A percentile compares a stretch with the other conserved stretches of the same genome.
phyloP scores from a whole-genome alignment of 2,888 invertebrate species.

The Bellardia bayeri region DNA sequence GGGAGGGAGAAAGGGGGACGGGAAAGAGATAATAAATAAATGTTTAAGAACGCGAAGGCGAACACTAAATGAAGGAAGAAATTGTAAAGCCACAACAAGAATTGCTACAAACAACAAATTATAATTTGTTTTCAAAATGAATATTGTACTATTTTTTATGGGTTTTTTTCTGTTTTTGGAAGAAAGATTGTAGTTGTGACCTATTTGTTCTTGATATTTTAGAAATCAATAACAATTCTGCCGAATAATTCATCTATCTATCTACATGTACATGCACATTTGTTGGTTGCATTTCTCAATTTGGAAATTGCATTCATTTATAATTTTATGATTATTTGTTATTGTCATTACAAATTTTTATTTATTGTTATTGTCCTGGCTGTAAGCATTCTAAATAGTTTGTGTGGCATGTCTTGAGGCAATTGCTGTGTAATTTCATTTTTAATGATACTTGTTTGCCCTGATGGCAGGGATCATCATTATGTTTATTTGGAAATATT shows the following conservation, averaged over 20 bases:
- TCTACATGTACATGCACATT: background rate
- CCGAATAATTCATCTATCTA: slow-evolving; percentile 4
- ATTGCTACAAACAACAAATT: slow-evolving; percentile 25
- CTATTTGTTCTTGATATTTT: slow-evolving; percentile 47
- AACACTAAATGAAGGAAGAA: slow-evolving; percentile 16
- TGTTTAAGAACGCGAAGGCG: slow-evolving; percentile 33
- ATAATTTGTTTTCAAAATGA: slow-evolving; percentile 45
- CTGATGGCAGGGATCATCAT: slow-evolving; percentile 46
- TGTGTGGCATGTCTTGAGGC: slow-evolving; percentile 57
- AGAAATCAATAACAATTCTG: slow-evolving; percentile 46
- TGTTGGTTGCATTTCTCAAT: slow-evolving; percentile 38
- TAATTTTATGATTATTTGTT: slow-evolving; percentile 39
- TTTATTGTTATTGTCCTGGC: slow-evolving; percentile 33
- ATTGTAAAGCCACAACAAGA: slow-evolving; percentile 46
- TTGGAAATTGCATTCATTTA: slow-evolving; percentile 57
- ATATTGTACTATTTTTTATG: slow-evolving; percentile 33
- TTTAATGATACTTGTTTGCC: slow-evolving; percentile 1
- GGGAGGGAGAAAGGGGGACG: background rate
- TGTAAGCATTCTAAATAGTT: background rate
- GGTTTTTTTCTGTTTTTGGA: background rate
- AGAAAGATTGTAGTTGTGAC: slow-evolving; percentile 40
- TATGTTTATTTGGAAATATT: slow-evolving; percentile 38
- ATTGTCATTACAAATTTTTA: slow-evolving; percentile 32
- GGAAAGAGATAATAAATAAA: slow-evolving; percentile 65
- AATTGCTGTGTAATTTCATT: slow-evolving; percentile 55